Evolutionary conservation across 1,140 invertebrate genomes (phyloP).

Genomic region (Aporrectodea caliginosa): DNA sequence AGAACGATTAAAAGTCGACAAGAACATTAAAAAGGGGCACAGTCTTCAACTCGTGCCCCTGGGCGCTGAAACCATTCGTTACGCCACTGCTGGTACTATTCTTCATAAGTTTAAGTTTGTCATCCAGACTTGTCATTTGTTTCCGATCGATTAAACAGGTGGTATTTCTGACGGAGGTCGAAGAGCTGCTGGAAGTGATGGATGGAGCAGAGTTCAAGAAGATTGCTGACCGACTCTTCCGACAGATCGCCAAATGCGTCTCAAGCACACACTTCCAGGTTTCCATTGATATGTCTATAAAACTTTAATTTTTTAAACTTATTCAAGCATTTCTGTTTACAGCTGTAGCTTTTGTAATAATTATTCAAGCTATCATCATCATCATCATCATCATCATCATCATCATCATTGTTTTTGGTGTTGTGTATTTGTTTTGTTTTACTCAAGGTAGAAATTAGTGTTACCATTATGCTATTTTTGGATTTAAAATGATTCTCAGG

Average conservation of each 20-base stretch:
- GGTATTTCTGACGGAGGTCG: slow-evolving; percentile 39
- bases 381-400: not conserved
- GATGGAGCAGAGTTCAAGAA: slow-evolving; percentile 83
- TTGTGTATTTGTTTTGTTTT: not conserved
- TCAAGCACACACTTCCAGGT: slow-evolving; percentile 38
- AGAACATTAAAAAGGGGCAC: too few relatives aligned
- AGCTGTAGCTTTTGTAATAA: not conserved
- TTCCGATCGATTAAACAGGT: slow-evolving; percentile 37
- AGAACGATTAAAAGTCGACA: too few relatives aligned
- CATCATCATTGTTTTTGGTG: not conserved
- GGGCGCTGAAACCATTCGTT: too few relatives aligned
- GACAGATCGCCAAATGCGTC: slow-evolving; percentile 36
- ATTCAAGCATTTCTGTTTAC: too few relatives aligned
- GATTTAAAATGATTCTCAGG: too few relatives aligned
- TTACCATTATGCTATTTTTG: too few relatives aligned
- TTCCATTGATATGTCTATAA: too few relatives aligned
- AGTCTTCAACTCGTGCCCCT: too few relatives aligned
- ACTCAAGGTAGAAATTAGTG: too few relatives aligned
- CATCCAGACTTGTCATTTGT: not conserved
- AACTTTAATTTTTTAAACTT: too few relatives aligned
- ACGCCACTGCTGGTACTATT: too few relatives aligned
- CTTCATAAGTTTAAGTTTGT: not conserved
- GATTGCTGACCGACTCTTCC: slow-evolving; percentile 25
- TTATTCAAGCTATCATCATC: not conserved
- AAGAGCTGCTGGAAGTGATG: slow-evolving; percentile 39